phyloP scores from a whole-genome alignment of 2,797 vertebrate species.

The Coluber constrictor region DNA sequence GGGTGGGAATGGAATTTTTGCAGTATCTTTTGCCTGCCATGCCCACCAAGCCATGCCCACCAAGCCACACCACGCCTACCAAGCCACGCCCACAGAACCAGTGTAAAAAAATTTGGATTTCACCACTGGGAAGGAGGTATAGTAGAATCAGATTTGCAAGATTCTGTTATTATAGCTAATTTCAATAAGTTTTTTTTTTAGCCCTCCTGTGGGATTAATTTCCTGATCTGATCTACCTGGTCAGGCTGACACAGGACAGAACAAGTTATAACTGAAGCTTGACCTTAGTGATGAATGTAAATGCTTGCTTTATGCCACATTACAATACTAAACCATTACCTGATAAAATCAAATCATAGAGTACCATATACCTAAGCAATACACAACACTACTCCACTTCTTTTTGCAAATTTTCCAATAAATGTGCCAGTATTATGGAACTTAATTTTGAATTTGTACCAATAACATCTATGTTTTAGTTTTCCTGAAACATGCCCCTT shows the following conservation, averaged over 20 bases:
- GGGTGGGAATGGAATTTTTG: no score
- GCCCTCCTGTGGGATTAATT: background rate
- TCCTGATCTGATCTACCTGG: background rate
- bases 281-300: background rate
- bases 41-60: no score
- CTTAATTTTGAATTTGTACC: slow-evolving; percentile 7
- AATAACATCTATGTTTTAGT: background rate
- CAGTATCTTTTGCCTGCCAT: no score
- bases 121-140: background rate
- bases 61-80: no score
- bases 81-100: no score
- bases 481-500: background rate
- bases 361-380: background rate
- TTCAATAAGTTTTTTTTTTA: background rate
- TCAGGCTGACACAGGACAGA: background rate
- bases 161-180: background rate
- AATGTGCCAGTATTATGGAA: background rate
- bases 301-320: background rate
- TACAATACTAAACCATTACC: background rate
- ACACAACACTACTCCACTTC: background rate
- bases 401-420: background rate
- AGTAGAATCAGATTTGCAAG: background rate
- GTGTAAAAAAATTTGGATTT: no score
- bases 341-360: background rate
- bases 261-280: background rate